Base-by-base conservation (phyloP, 2,888 invertebrate species). In the Oscheius onirici region DNA sequence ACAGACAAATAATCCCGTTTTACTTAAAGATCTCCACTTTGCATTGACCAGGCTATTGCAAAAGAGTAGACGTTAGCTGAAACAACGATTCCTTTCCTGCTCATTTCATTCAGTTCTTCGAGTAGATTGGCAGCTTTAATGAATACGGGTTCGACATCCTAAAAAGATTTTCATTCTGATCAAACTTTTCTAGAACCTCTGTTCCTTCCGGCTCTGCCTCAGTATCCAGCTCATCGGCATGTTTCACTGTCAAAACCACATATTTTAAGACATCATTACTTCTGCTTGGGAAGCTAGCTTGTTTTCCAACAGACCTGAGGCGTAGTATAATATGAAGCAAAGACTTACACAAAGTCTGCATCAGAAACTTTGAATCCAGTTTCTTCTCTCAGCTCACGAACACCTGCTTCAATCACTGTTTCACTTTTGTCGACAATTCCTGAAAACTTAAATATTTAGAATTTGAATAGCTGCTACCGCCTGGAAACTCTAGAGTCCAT, bases 401-500 rank as follows among this genome's bases (percentile, higher is more conserved):
- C n/a, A 15, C 63, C 63, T 10, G 63, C 63, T n/a, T 63, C 49
- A 11, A 63, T 34, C 1, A 49, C 63, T 46, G 63, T 49, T 17
- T 63, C 63, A 15, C 34, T 15, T 26, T 63, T 63, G 11, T 49
- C 63, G 10, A 63, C 17, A 49, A 63, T 63, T 1, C 63, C 63
- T 63, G 24, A 49, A 17, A 24, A 26, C 17, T 2, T 1, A 43
- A 24, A 34, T 26, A 49, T 5, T 11, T 15, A 41, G 8, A 34
- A 3, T 10, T n/a, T n/a, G n/a, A n/a, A n/a, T n/a, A n/a, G n/a
- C n/a, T n/a, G n/a, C 3, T 49, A 63, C 63, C 63, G 26, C 63
- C 63, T n/a, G 63, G 63, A 3, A 63, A 63, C 26, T 63, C 63
- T 2, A 63, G n/a, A n/a, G 63, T 63, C 63, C 63, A 63, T 17